A percentile compares a stretch with the other conserved stretches of the same genome.
Conservation (phyloP, 2,797 vertebrate species). For the Galago senegalensis region DNA sequence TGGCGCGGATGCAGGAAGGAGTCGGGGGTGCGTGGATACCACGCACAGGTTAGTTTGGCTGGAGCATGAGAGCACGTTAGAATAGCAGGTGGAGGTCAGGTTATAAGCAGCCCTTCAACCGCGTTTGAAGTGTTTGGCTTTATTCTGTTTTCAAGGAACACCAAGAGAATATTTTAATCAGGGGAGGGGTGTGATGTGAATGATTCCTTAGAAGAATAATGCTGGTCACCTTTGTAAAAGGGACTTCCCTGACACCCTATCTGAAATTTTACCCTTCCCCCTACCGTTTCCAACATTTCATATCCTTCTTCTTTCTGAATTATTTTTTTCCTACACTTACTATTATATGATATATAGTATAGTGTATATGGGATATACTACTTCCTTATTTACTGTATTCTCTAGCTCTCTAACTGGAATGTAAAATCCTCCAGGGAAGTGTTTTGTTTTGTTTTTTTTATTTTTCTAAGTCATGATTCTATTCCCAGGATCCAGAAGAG, state of each 20-base stretch:
- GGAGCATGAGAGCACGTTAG: neutral
- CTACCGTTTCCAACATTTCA: neutral
- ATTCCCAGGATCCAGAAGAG: neutral
- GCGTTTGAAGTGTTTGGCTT: neutral
- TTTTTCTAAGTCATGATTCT: neutral
- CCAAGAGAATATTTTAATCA: neutral
- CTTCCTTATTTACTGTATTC: neutral
- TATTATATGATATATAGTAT: too few species aligned
- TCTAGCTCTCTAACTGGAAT: neutral
- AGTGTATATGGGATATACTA: neutral
- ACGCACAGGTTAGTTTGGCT: neutral
- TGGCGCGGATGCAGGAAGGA: neutral
- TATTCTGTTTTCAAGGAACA: neutral
- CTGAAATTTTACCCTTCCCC: neutral
- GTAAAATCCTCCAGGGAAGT: neutral
- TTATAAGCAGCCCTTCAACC: neutral
- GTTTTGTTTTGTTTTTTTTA: conserved; percentile 21
- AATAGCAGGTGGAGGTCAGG: neutral
- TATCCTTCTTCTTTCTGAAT: neutral
- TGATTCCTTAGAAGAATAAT: neutral
- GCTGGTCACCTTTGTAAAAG: neutral
- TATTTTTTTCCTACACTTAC: neutral
- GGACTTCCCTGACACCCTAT: neutral
- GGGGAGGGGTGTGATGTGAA: neutral
- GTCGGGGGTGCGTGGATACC: neutral